Evolutionary conservation across 64 coral and sea anemone genomes (phyloP), one percentile per base, ranked within the genome.

Genomic region (Stichodactyla helianthus): DNA sequence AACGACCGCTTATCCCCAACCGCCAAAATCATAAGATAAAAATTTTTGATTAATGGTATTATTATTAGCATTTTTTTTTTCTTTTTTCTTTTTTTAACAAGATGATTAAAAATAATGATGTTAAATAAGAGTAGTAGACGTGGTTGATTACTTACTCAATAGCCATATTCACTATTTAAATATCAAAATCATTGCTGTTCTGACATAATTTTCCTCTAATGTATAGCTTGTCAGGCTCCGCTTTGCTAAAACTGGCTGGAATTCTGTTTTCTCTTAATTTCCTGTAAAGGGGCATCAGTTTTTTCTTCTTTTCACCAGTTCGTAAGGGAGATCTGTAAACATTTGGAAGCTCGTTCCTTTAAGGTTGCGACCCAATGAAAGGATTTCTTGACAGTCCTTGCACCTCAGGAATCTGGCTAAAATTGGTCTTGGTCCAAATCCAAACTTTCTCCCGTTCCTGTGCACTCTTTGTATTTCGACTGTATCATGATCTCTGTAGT

Each of bases 341-440:
- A 89, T 27, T 61, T 82, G 51, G 22, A 77, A 89, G 18, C 62
- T 67, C 35, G 77, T 64, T 18, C 55, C 87, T 80, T 52, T 81
- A 18, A 82, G 77, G 50, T 68, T 16, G 23, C 55, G 54, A 58
- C 77, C 77, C 15, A 82, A 20, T 8, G 56, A 80, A 13, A 89
- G 55, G 9, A n/a, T n/a, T n/a, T n/a, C n/a, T n/a, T 89, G 17
- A 12, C 25, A 80, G 25, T 89, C 87, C 44, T 89, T 89, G 57
- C 82, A 89, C 15, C 53, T 62, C 52, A 88, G 51, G 35, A 88
- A 50, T 61, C 35, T 20, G 10, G 86, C 70, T 55, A 88, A 20
- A 15, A 88, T 88, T 7, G 86, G 86, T 23, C 68, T 52, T 54
- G 76, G 20, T 55, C 54, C 22, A 19, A 16, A 55, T 35, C 59